A percentile compares a stretch with the other conserved stretches of the same genome.
phyloP scores from a whole-genome alignment of 53 echinoderm and acorn worm species.

The Echinometra lucunter region DNA sequence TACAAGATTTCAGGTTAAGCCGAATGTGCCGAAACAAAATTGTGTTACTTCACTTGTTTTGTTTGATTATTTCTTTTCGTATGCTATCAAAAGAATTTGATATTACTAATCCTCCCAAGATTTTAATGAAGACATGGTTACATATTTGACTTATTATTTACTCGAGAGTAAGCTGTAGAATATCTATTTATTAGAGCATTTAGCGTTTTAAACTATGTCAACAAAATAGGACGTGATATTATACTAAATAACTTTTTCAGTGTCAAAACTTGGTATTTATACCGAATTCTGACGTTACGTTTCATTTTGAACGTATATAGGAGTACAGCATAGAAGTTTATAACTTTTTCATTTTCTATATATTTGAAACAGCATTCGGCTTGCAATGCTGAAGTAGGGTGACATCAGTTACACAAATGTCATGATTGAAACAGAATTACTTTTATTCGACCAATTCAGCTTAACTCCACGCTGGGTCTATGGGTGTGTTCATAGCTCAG shows the following conservation, averaged over 20 bases:
- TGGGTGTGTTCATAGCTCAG: too few species aligned
- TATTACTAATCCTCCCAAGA: not conserved
- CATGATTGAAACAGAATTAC: too few species aligned
- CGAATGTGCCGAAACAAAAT: constrained; percentile 43
- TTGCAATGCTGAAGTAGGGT: not conserved
- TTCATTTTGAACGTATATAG: not conserved
- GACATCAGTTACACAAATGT: too few species aligned
- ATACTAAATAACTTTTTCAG: too few species aligned
- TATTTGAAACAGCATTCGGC: not conserved
- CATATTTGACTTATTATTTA: not conserved
- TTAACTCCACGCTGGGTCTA: too few species aligned
- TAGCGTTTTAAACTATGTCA: too few species aligned
- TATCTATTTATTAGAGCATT: too few species aligned
- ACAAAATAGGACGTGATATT: too few species aligned
- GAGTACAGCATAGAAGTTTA: not conserved
- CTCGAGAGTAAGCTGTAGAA: too few species aligned
- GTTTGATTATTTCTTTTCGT: not conserved
- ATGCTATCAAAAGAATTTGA: not conserved
- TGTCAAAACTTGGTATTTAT: not conserved
- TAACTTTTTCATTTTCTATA: not conserved
- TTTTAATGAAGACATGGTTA: not conserved
- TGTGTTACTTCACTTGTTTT: not conserved
- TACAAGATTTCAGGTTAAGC: constrained; percentile 4
- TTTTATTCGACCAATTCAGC: too few species aligned
- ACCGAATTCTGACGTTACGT: not conserved